Conservation (phyloP, 2,888 invertebrate genomes). For the Oscheius myriophilus region DNA sequence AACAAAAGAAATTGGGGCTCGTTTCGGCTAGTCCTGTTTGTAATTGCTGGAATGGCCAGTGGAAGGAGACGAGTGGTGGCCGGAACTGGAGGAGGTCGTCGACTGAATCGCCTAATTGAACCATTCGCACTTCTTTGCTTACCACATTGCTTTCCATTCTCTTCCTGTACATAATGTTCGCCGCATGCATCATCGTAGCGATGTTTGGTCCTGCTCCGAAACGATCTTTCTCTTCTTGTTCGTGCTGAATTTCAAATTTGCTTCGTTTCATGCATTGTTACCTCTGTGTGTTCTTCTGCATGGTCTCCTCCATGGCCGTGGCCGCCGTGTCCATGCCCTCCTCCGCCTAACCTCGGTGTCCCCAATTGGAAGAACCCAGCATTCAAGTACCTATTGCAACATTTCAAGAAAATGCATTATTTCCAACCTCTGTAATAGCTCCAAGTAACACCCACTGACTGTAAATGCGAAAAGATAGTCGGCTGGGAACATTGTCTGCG, state of each 20-base stretch:
- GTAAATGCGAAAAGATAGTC: slow-evolving; percentile 69
- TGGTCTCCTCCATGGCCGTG: slow-evolving; percentile 10
- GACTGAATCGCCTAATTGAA: no score
- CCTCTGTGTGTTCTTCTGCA: background rate
- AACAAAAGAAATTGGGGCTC: no score
- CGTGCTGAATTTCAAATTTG: background rate
- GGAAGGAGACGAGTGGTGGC: no score
- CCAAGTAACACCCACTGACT: slow-evolving; percentile 66
- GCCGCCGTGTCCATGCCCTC: slow-evolving; percentile 4
- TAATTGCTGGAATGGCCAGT: no score
- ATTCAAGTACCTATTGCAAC: slow-evolving; percentile 53
- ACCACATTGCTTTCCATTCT: slow-evolving; percentile 7
- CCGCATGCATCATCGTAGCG: slow-evolving; percentile 31
- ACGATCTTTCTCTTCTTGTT: slow-evolving; percentile 3
- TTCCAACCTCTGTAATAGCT: slow-evolving; percentile 58
- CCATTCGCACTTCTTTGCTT: no score
- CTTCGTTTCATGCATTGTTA: background rate
- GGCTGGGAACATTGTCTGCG: slow-evolving; percentile 68
- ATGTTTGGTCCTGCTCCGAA: slow-evolving; percentile 26
- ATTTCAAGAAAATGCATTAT: background rate
- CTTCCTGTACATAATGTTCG: slow-evolving; percentile 33
- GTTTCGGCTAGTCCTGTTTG: no score
- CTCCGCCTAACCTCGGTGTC: slow-evolving; percentile 40
- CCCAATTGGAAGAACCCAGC: slow-evolving; percentile 69
- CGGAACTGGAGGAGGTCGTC: no score